phyloP scores from a whole-genome alignment of 2,797 vertebrate genomes.

The Enteromius treurensis region DNA sequence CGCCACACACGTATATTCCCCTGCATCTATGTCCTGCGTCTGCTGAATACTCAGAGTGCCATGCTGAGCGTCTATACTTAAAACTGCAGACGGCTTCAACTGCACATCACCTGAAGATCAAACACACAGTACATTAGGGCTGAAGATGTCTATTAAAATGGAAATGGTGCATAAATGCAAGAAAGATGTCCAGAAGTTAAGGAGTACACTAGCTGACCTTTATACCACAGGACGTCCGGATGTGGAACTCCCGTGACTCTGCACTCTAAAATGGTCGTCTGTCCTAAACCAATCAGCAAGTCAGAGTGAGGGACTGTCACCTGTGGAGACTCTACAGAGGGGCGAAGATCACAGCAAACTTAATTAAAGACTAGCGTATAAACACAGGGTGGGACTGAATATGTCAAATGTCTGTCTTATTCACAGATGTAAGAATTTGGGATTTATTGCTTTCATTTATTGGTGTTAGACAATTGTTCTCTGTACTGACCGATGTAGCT shows the following conservation, averaged over 20 bases:
- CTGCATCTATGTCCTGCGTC: constrained; percentile 86
- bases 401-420: constrained; percentile 1
- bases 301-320: constrained; percentile 81
- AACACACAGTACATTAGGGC: constrained; percentile 21
- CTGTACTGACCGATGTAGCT: constrained; percentile 83
- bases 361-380: constrained; percentile 37
- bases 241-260: constrained; percentile 85
- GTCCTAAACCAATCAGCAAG: constrained; percentile 87
- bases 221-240: constrained; percentile 92
- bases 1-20: constrained; percentile 91
- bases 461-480: not conserved
- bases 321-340: constrained; percentile 83
- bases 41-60: constrained; percentile 88
- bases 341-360: constrained; percentile 39
- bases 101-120: constrained; percentile 81
- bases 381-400: constrained; percentile 22
- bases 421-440: not conserved
- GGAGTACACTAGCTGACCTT: constrained; percentile 79
- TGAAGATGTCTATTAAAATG: not conserved
- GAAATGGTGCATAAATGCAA: not conserved
- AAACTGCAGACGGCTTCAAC: constrained; percentile 80
- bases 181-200: not conserved
- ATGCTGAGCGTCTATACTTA: constrained; percentile 77
- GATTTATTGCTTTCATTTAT: constrained; percentile 1
- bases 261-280: constrained; percentile 89